phyloP scores from a whole-genome alignment of 2,113 vertebrate species.

The Chunga burmeisteri region DNA sequence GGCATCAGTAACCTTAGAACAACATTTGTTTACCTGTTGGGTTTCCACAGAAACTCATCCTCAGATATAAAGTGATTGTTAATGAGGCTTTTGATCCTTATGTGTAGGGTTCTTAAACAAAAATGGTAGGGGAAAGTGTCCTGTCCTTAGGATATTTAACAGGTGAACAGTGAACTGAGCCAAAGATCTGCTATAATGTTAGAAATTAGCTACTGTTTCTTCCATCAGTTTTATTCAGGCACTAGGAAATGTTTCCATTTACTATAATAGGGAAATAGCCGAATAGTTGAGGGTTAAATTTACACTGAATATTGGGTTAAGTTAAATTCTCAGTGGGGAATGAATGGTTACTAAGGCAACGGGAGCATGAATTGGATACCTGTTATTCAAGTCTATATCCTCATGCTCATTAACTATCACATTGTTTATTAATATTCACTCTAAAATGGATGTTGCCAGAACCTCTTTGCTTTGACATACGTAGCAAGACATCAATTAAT shows the following conservation, averaged over 20 bases:
- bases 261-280: background rate
- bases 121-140: background rate
- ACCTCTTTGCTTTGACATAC: background rate
- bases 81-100: background rate
- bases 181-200: background rate
- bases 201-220: background rate
- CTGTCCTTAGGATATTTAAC: background rate
- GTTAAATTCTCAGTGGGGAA: background rate
- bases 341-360: slow-evolving; percentile 53
- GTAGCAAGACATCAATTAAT: background rate
- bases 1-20: background rate
- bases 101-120: background rate
- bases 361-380: background rate
- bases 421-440: slow-evolving; percentile 29
- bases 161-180: background rate
- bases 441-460: background rate
- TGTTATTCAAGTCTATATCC: slow-evolving; percentile 25
- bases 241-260: background rate
- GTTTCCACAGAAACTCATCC: background rate
- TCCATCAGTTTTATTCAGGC: background rate
- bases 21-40: background rate
- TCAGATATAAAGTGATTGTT: background rate
- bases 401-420: background rate
- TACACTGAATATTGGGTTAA: background rate
- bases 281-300: slow-evolving; percentile 9